A percentile compares a stretch with the other conserved stretches of the same genome.
phyloP scores from a whole-genome alignment of 1,140 invertebrate species.

The Popillia japonica region DNA sequence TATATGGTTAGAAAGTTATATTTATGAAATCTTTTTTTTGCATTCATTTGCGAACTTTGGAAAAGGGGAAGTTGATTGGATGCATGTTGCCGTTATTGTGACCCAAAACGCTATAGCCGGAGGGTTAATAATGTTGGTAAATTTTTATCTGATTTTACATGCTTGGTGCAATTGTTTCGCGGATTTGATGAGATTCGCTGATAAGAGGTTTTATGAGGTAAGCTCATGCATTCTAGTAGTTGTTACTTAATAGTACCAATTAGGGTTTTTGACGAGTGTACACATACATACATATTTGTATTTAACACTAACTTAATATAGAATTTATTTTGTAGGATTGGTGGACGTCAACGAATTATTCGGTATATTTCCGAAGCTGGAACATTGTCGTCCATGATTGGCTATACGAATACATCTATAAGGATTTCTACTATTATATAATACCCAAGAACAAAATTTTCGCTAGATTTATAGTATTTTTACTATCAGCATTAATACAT shows the following conservation, averaged over 20 bases:
- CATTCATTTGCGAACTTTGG: constrained; percentile 15
- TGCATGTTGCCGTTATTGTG: neutral
- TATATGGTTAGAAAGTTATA: constrained; percentile 58
- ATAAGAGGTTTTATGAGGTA: constrained; percentile 80
- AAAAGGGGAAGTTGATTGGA: neutral
- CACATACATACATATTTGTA: no score
- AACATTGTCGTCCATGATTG: constrained; percentile 95
- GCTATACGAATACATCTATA: constrained; percentile 92
- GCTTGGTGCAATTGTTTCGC: constrained; percentile 88
- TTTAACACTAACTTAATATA: neutral
- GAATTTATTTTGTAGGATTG: constrained; percentile 67
- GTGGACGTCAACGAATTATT: constrained; percentile 90
- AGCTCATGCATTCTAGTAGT: no score
- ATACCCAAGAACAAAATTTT: constrained; percentile 63
- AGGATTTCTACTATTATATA: constrained; percentile 76
- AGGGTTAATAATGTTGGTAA: constrained; percentile 72
- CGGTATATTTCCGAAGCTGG: constrained; percentile 89
- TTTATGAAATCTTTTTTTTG: neutral
- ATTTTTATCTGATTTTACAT: constrained; percentile 85
- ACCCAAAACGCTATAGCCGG: constrained; percentile 61
- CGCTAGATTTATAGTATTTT: constrained; percentile 68
- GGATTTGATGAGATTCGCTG: constrained; percentile 84
- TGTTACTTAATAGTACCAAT: no score
- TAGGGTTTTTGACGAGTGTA: no score
- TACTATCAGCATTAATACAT: constrained; percentile 56